These are phyloP conservation scores for Myotis findleyi DNA, from an alignment of 2,797 vertebrate genomes.

Conservation along the genomic window DNA sequence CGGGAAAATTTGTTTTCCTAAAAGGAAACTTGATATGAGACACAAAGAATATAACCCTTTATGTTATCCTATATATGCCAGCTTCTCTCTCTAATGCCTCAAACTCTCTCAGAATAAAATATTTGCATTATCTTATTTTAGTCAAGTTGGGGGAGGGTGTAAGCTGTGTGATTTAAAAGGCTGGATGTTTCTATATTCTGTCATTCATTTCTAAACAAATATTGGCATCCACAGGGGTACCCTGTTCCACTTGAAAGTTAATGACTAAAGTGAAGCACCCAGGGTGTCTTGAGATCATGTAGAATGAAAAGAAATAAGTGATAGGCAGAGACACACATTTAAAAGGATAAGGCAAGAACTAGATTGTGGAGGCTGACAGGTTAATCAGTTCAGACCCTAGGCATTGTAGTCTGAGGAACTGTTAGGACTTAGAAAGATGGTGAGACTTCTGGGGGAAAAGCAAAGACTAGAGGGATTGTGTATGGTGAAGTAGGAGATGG, in stretches of 20 bases:
- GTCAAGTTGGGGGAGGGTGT: background rate
- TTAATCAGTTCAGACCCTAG: background rate
- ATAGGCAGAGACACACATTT: background rate
- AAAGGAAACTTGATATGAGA: background rate
- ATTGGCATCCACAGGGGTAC: background rate
- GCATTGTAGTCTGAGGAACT: background rate
- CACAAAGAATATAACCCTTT: conserved; percentile 17
- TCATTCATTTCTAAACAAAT: conserved; percentile 48
- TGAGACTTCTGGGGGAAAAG: background rate
- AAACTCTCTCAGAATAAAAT: conserved; percentile 27
- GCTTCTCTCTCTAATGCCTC: background rate
- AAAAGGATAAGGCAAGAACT: background rate
- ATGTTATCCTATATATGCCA: background rate
- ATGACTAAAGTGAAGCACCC: background rate
- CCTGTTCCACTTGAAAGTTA: background rate
- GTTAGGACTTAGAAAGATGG: background rate
- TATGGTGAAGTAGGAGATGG: background rate
- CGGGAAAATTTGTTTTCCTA: background rate
- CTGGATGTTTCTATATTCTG: background rate
- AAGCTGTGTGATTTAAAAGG: conserved; percentile 31
- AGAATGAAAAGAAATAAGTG: conserved; percentile 10
- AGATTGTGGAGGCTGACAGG: background rate
- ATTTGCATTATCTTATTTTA: background rate
- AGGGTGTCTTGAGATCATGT: background rate
- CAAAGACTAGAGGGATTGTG: background rate